Evolutionary conservation across 2,797 vertebrate species (phyloP).

Genomic region (Sebastes diploproa): DNA sequence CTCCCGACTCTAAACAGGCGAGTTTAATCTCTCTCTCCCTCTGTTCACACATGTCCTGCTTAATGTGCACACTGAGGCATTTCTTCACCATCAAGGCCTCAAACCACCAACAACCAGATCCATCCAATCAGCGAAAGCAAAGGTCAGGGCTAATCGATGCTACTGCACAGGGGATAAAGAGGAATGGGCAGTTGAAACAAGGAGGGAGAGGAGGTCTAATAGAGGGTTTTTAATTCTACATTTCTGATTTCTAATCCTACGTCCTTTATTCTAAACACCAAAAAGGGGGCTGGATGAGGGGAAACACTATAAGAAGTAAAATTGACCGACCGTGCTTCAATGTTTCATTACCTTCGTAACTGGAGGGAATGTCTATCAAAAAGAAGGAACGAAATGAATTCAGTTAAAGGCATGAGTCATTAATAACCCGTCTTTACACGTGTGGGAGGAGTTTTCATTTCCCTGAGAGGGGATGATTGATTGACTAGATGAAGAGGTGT

Average conservation of each 20-base stretch:
- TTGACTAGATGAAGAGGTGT: constrained; percentile 72
- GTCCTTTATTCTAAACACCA: constrained; percentile 36
- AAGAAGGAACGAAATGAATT: constrained; percentile 80
- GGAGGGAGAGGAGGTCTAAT: constrained; percentile 12
- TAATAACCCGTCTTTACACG: constrained; percentile 68
- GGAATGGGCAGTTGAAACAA: neutral
- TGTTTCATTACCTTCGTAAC: constrained; percentile 90
- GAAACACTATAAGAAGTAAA: constrained; percentile 4
- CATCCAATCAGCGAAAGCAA: constrained; percentile 86
- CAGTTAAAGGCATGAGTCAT: constrained; percentile 69
- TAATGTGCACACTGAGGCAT: constrained; percentile 64
- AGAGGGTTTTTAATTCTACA: constrained; percentile 14
- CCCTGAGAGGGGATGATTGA: constrained; percentile 77
- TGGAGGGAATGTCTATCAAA: constrained; percentile 91
- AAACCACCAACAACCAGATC: constrained; percentile 80
- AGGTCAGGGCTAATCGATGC: constrained; percentile 82
- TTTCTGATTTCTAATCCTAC: constrained; percentile 31
- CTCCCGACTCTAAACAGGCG: constrained; percentile 13
- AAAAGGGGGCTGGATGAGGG: constrained; percentile 20
- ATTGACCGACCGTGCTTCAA: constrained; percentile 86
- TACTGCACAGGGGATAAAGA: constrained; percentile 61
- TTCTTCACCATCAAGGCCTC: constrained; percentile 77
- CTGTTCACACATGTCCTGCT: constrained; percentile 74
- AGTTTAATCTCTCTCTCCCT: constrained; percentile 20
- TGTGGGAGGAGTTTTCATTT: constrained; percentile 79